Evolutionary conservation across 2,888 invertebrate genomes (phyloP).

Genomic region (Barypeithes pellucidus): DNA sequence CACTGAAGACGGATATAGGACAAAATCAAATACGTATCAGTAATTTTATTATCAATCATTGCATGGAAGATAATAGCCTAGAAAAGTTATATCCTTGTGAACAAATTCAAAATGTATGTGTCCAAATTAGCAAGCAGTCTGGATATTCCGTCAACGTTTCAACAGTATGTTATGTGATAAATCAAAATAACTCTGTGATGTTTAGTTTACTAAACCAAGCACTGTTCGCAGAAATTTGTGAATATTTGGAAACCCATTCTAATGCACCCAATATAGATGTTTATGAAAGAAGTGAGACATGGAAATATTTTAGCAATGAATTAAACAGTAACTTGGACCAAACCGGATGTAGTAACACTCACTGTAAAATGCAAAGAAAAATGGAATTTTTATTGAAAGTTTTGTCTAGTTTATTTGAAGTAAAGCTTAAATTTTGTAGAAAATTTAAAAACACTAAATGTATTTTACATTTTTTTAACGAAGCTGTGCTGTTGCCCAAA

Average conservation of each 20-base stretch:
- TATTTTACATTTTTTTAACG: constrained; percentile 56
- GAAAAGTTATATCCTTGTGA: constrained; percentile 37
- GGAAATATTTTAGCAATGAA: constrained; percentile 55
- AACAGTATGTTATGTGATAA: constrained; percentile 16
- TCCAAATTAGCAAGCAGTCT: constrained; percentile 31
- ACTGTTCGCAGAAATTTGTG: constrained; percentile 53
- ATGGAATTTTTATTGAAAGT: constrained; percentile 48
- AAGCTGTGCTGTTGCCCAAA: constrained; percentile 49
- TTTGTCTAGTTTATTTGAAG: constrained; percentile 42
- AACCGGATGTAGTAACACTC: constrained; percentile 21
- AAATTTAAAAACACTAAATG: constrained; percentile 34
- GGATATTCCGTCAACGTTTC: background rate
- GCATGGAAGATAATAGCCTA: constrained; percentile 20
- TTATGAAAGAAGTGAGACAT: constrained; percentile 52
- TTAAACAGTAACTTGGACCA: constrained; percentile 35
- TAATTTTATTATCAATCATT: constrained; percentile 32
- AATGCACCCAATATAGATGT: constrained; percentile 48
- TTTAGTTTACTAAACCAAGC: constrained; percentile 50
- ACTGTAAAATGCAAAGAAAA: constrained; percentile 47
- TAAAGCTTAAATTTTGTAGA: constrained; percentile 53
- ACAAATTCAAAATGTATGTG: constrained; percentile 47
- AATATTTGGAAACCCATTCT: constrained; percentile 36
- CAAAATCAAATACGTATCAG: constrained; percentile 49
- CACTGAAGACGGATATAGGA: constrained; percentile 34
- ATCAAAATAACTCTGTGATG: constrained; percentile 43